phyloP scores from a whole-genome alignment of 2,797 vertebrate species.

The Melanotaenia maccullochi region DNA sequence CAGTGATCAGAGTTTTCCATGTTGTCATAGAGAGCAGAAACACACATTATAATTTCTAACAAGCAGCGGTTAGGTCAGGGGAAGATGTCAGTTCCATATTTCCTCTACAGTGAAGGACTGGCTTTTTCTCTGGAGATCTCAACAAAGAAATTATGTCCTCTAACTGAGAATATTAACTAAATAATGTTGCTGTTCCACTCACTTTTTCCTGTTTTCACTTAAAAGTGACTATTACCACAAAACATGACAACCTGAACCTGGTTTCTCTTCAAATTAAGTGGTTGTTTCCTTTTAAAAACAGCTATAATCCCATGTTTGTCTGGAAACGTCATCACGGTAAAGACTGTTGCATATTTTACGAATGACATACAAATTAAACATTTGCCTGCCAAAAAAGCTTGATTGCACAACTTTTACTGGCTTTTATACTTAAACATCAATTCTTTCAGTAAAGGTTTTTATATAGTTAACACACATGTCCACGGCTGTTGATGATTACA shows the following conservation, averaged over 20 bases:
- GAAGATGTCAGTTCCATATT: conserved; percentile 52
- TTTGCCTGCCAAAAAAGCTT: background rate
- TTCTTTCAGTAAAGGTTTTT: background rate
- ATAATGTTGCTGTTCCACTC: conserved; percentile 6
- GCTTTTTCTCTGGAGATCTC: conserved; percentile 33
- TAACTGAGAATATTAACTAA: conserved; percentile 25
- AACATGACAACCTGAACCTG: conserved; percentile 1
- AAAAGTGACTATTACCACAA: background rate
- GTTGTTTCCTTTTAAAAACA: conserved; percentile 3
- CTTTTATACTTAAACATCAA: background rate
- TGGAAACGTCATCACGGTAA: background rate
- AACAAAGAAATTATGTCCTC: conserved; percentile 52
- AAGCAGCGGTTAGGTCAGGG: conserved; percentile 29
- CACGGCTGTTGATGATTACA: background rate
- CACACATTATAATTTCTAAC: conserved; percentile 34
- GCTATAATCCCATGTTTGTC: background rate
- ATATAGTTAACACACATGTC: background rate
- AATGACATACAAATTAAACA: background rate
- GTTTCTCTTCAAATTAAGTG: conserved; percentile 4
- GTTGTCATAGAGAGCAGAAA: conserved; percentile 42
- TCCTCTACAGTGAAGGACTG: conserved; percentile 38
- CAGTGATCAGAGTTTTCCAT: conserved; percentile 65
- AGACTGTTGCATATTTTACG: background rate
- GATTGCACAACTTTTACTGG: background rate
- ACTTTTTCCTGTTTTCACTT: background rate